Percentiles rank a stretch among this genome's conserved stretches.
Evolutionary conservation across 2,888 invertebrate species (phyloP).

Genomic region (Ptychoptera albimana): DNA sequence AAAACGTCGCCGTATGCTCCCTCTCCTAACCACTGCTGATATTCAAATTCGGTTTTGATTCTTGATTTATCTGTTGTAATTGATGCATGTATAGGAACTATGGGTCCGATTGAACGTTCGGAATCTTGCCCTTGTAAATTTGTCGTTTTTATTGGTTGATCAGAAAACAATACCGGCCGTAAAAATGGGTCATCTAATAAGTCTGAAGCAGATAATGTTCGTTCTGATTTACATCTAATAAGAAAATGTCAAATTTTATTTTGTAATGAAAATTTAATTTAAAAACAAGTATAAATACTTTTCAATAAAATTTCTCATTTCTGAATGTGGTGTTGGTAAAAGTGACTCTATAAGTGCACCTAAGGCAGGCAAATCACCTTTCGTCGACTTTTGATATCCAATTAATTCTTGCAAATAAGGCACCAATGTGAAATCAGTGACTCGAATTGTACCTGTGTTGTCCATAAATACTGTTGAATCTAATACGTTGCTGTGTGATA

Average conservation of each 20-base stretch:
- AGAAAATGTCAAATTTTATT: slow-evolving; percentile 8
- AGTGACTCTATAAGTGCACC: slow-evolving; percentile 26
- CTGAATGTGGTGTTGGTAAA: slow-evolving; percentile 23
- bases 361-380: slow-evolving; percentile 28
- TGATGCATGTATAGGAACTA: slow-evolving; percentile 1
- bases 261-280: not conserved
- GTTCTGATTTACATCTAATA: slow-evolving; percentile 26
- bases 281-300: slow-evolving; percentile 15
- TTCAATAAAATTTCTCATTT: slow-evolving; percentile 29
- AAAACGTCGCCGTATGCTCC: slow-evolving; percentile 95
- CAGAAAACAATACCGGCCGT: slow-evolving; percentile 34
- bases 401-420: slow-evolving; percentile 24
- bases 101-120: slow-evolving; percentile 9
- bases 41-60: slow-evolving; percentile 63
- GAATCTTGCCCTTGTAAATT: slow-evolving; percentile 11
- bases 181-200: slow-evolving; percentile 63
- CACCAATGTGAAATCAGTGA: slow-evolving; percentile 27
- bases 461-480: slow-evolving; percentile 60
- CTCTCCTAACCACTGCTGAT: slow-evolving; percentile 70
- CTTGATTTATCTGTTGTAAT: slow-evolving; percentile 44
- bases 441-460: slow-evolving; percentile 36
- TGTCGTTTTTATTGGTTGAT: slow-evolving; percentile 23
- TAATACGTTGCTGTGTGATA: slow-evolving; percentile 69
- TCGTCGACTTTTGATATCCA: slow-evolving; percentile 20
- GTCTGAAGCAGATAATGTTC: slow-evolving; percentile 56